phyloP scores from a whole-genome alignment of 2,113 vertebrate genomes.

The Ciconia maguari region DNA sequence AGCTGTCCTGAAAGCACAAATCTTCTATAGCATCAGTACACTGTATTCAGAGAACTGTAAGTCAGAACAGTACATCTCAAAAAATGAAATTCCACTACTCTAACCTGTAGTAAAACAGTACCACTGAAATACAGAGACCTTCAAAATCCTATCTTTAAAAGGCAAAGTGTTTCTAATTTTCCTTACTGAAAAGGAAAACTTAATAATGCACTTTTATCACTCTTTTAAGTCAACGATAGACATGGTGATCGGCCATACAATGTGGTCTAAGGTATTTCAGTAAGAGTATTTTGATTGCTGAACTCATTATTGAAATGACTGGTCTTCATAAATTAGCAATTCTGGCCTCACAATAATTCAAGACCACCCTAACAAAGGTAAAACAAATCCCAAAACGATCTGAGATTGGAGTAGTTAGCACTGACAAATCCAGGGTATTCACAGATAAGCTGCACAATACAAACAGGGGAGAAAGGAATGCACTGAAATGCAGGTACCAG shows the following conservation, averaged over 20 bases:
- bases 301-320: neutral
- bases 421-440: neutral
- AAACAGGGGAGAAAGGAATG: neutral
- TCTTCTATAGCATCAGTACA: neutral
- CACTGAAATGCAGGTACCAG: neutral
- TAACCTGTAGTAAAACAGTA: neutral
- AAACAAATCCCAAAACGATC: neutral
- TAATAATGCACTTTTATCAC: neutral
- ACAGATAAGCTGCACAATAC: neutral
- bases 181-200: neutral
- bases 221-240: neutral
- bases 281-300: neutral
- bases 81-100: neutral
- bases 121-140: neutral
- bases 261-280: neutral
- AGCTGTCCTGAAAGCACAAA: neutral
- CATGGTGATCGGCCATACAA: neutral
- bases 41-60: neutral
- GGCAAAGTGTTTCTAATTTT: neutral
- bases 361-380: neutral
- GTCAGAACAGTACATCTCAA: neutral
- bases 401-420: neutral
- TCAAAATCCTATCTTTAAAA: neutral
- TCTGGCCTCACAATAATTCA: neutral
- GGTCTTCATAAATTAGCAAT: neutral